Conservation (phyloP, 2,113 vertebrate genomes). For the Danionella cerebrum region DNA sequence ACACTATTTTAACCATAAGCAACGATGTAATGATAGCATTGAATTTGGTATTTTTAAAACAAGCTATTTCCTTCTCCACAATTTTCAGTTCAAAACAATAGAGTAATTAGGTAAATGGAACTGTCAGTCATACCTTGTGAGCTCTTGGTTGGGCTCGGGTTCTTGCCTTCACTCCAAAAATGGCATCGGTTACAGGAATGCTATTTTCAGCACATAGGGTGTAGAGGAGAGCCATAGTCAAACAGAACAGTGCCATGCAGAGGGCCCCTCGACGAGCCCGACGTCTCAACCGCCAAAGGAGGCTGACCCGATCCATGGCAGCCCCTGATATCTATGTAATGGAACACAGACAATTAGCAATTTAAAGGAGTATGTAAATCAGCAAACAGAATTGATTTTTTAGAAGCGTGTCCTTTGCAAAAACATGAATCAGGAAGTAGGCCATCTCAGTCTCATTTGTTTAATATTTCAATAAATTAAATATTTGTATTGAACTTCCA, state of each 20-base stretch:
- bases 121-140: slow-evolving; percentile 51
- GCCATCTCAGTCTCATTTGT: too few relatives aligned
- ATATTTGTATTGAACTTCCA: too few relatives aligned
- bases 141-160: slow-evolving; percentile 66
- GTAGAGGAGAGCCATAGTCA: slow-evolving; percentile 66
- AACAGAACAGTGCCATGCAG: slow-evolving; percentile 65
- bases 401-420: too few relatives aligned
- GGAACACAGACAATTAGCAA: neutral
- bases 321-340: slow-evolving; percentile 56
- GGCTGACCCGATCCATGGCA: slow-evolving; percentile 63
- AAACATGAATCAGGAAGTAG: too few relatives aligned
- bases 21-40: too few relatives aligned
- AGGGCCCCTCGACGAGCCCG: slow-evolving; percentile 60
- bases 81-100: too few relatives aligned
- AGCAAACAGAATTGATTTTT: too few relatives aligned
- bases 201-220: slow-evolving; percentile 70
- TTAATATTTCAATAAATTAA: too few relatives aligned
- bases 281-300: slow-evolving; percentile 62
- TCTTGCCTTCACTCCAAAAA: slow-evolving; percentile 58
- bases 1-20: too few relatives aligned
- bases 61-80: too few relatives aligned
- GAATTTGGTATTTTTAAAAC: too few relatives aligned
- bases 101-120: neutral
- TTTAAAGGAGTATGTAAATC: neutral
- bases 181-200: slow-evolving; percentile 64